phyloP scores from a whole-genome alignment of 2,797 vertebrate genomes.

The Hydrolagus colliei region DNA sequence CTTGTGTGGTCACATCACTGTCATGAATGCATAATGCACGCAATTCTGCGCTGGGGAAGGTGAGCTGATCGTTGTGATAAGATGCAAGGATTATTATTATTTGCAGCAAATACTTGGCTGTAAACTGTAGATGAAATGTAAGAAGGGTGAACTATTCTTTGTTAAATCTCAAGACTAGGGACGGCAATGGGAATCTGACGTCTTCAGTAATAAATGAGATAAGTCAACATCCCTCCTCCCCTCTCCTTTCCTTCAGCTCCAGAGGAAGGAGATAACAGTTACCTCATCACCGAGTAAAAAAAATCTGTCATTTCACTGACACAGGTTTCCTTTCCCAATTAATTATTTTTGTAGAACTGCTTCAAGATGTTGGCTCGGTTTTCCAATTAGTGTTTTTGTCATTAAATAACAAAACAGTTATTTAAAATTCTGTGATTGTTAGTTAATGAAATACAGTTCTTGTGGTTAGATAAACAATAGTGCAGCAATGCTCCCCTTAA shows the following conservation, averaged over 20 bases:
- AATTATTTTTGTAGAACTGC: neutral
- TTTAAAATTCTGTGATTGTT: neutral
- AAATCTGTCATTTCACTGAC: neutral
- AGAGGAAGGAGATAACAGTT: neutral
- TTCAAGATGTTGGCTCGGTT: neutral
- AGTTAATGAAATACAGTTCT: neutral
- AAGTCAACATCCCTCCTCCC: neutral
- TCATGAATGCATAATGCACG: conserved; percentile 36
- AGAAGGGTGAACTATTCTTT: too few species aligned
- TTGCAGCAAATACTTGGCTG: too few species aligned
- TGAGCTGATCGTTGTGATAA: neutral
- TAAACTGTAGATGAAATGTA: too few species aligned
- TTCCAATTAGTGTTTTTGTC: neutral
- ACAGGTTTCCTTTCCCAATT: neutral
- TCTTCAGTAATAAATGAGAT: neutral
- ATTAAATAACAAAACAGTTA: neutral
- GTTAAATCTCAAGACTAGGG: too few species aligned
- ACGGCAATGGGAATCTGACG: neutral
- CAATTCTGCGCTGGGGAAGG: conserved; percentile 30
- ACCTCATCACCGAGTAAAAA: neutral
- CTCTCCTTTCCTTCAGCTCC: neutral
- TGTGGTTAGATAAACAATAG: neutral
- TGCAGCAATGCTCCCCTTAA: neutral
- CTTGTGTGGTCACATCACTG: conserved; percentile 35
- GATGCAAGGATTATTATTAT: too few species aligned